These are phyloP conservation scores for Ctenochaetus hawaiiensis DNA, from an alignment of 2,797 vertebrate species.

Conservation along the genomic window DNA sequence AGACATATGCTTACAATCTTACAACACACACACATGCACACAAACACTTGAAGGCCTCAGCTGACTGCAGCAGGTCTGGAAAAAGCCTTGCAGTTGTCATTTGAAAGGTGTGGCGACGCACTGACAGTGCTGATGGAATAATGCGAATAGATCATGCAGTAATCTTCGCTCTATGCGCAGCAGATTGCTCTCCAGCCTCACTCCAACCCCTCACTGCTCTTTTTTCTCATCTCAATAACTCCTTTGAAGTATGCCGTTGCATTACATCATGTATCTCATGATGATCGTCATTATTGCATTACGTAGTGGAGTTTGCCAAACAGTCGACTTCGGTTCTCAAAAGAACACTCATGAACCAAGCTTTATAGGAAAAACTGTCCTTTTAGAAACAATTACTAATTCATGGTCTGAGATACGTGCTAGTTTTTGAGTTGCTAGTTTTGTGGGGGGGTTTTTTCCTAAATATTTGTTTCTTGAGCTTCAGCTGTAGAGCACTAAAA, in stretches of 20 bases:
- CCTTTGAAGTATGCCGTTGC: constrained; percentile 60
- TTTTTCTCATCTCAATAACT: constrained; percentile 42
- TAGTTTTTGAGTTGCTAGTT: too few species aligned
- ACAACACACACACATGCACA: constrained; percentile 16
- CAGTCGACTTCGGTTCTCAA: not conserved
- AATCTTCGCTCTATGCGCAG: constrained; percentile 41
- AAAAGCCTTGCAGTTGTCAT: constrained; percentile 62
- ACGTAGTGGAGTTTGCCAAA: constrained; percentile 17
- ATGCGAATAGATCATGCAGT: constrained; percentile 50
- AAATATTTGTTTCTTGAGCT: not conserved
- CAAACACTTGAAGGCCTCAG: constrained; percentile 31
- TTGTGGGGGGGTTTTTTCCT: not conserved
- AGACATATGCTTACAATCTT: not conserved
- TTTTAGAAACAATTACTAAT: constrained; percentile 16
- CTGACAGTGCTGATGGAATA: constrained; percentile 47
- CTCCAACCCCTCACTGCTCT: constrained; percentile 50
- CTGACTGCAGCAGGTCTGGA: constrained; percentile 49
- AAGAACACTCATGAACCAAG: not conserved
- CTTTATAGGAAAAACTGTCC: constrained; percentile 4
- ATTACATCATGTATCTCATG: constrained; percentile 61
- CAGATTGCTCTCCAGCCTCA: constrained; percentile 34
- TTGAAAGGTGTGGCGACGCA: constrained; percentile 51
- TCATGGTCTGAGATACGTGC: too few species aligned
- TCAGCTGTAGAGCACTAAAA: constrained; percentile 12
- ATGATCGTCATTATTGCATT: constrained; percentile 62